A percentile compares a stretch with the other conserved stretches of the same genome.
phyloP scores from a whole-genome alignment of 2,888 invertebrate genomes.

The Epinotia nisella region DNA sequence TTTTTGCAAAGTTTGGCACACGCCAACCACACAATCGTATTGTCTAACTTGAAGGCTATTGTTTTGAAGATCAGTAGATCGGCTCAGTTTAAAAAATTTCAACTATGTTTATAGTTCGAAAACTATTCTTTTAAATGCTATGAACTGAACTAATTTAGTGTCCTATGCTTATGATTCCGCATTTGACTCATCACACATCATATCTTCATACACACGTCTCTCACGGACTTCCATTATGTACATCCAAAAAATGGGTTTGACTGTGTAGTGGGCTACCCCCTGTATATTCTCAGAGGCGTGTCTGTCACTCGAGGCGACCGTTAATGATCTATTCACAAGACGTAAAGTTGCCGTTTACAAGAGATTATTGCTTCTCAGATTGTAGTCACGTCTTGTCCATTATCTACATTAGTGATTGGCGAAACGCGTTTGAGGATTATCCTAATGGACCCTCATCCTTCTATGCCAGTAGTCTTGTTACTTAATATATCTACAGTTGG shows the following conservation, averaged over 20 bases:
- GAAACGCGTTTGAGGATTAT: constrained; percentile 6
- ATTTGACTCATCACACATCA: no score
- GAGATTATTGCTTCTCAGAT: constrained; percentile 50
- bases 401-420: constrained; percentile 56
- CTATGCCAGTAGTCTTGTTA: constrained; percentile 14
- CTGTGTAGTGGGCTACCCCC: neutral
- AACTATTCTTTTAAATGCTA: no score
- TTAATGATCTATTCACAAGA: constrained; percentile 33
- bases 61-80: no score
- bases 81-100: no score
- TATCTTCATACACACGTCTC: neutral
- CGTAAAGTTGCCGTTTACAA: constrained; percentile 24
- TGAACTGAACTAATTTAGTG: neutral
- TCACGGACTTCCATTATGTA: neutral
- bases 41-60: no score
- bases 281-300: constrained; percentile 8
- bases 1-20: no score
- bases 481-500: neutral
- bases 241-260: neutral
- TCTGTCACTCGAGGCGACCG: constrained; percentile 11
- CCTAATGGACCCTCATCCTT: constrained; percentile 20
- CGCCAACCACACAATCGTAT: no score
- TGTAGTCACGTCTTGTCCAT: constrained; percentile 67
- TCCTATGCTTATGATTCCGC: neutral
- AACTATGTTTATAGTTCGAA: no score